A percentile compares a stretch with the other conserved stretches of the same genome.
Evolutionary conservation across 1,140 invertebrate species (phyloP).

Genomic region (Ceratina australensis): DNA sequence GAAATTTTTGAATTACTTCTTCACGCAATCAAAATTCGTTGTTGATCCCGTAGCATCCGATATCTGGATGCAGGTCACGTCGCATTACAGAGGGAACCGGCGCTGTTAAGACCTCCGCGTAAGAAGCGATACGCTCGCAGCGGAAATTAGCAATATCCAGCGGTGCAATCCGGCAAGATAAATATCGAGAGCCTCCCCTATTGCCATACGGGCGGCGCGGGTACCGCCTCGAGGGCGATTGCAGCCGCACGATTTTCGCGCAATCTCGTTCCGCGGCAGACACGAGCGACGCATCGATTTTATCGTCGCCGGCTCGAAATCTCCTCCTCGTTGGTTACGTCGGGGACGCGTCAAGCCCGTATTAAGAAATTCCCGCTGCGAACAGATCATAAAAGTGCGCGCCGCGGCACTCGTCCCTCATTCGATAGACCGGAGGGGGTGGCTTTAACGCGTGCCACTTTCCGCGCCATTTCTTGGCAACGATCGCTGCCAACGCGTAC

Average conservation of each 20-base stretch:
- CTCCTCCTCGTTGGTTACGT: too few species aligned
- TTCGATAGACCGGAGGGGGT: background rate
- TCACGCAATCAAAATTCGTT: too few species aligned
- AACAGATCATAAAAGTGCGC: conserved; percentile 19
- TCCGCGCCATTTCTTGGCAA: conserved; percentile 46
- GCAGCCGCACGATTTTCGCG: background rate
- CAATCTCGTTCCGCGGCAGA: background rate
- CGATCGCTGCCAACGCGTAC: conserved; percentile 12
- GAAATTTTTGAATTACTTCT: too few species aligned
- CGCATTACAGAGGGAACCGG: background rate
- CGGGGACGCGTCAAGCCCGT: background rate
- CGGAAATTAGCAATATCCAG: conserved; percentile 27
- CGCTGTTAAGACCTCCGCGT: background rate
- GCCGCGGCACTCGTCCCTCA: conserved; percentile 9
- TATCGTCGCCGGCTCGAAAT: too few species aligned
- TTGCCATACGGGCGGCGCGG: background rate
- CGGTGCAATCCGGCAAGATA: conserved; percentile 2
- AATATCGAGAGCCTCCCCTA: background rate
- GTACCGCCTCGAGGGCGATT: background rate
- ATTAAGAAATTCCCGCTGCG: conserved; percentile 27
- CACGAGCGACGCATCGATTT: conserved; percentile 17
- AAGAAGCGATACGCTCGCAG: background rate
- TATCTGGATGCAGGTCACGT: background rate
- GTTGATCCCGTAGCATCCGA: too few species aligned
- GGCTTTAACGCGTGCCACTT: conserved; percentile 34